Evolutionary conservation across 1,140 invertebrate species (phyloP), one percentile per base, ranked within the genome.

Genomic region (Lucilia sericata): DNA sequence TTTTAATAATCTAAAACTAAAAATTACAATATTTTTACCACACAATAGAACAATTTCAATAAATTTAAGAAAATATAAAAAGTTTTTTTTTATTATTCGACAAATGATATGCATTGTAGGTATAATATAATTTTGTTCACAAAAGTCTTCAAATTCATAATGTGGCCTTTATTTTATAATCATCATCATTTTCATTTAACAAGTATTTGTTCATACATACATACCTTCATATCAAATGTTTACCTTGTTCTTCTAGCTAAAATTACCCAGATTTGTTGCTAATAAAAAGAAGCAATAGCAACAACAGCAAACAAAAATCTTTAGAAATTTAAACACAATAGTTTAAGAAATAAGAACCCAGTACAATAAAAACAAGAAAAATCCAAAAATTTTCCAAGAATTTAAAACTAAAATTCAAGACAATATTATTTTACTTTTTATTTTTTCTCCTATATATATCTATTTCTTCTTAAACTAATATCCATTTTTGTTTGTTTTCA

Each of bases 401-500:
- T 12, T 14, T 55, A 7, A 55, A 55, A 55, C 51, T 7, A 17
- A 55, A 55, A 55, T 12, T 55, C 1, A 55, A 55, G 12, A 55
- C 17, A 55, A 55, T 1, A 17, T 30, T 12, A 55, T 55, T 4
- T n/a, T 55, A 55, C 17, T 55, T 42, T 14, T 14, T 14, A 55
- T 55, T 17, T n/a, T 42, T 42, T 42, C 42, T 42, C 49, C n/a
- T 70, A n/a, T n/a, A n/a, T n/a, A n/a, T n/a, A n/a, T n/a, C 14
- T n/a, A 36, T 74, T 70, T 34, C 9, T 74, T 83, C 65, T 49
- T 51, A 30, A 42, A 7, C 74, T 74, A 19, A 47, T 75, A 2
- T 49, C 14, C 17, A 47, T 75, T 55, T 30, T 83, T 34, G 17
- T 83, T 80, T 80, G 19, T 82, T 92, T 85, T 88, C 88, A 93